Percentiles rank a stretch among this genome's conserved stretches.
Evolutionary conservation across 1,140 invertebrate genomes (phyloP).

Genomic region (Drosophila sp.): DNA sequence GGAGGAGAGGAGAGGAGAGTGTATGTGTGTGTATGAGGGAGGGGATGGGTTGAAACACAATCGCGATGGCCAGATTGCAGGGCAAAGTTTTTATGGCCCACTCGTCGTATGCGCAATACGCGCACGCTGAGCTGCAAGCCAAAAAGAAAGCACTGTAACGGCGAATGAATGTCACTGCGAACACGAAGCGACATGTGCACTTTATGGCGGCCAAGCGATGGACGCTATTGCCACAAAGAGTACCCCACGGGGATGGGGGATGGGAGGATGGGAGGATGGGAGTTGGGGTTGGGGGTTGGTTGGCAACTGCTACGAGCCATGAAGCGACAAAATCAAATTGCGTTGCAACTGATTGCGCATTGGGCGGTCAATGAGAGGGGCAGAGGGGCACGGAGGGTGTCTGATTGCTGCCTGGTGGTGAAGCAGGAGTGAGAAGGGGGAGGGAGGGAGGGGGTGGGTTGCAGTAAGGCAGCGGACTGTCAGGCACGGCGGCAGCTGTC

Average conservation of each 20-base stretch:
- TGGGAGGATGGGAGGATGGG: neutral
- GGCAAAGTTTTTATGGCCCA: conserved; percentile 69
- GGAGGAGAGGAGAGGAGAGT: neutral
- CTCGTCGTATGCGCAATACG: conserved; percentile 22
- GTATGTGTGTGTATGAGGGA: neutral
- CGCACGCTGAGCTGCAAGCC: conserved; percentile 11
- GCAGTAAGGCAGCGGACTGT: conserved; percentile 41
- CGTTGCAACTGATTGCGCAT: conserved; percentile 81
- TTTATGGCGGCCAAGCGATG: conserved; percentile 69
- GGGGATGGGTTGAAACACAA: conserved; percentile 58
- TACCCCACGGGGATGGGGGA: conserved; percentile 22
- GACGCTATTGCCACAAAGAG: conserved; percentile 50
- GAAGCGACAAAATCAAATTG: conserved; percentile 82
- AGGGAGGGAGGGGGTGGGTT: neutral
- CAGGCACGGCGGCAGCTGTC: conserved; percentile 79
- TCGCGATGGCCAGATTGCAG: conserved; percentile 64
- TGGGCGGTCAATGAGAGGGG: conserved; percentile 41
- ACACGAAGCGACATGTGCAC: conserved; percentile 83
- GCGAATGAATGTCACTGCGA: conserved; percentile 83
- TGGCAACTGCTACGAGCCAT: conserved; percentile 62
- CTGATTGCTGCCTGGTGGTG: neutral
- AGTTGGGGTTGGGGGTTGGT: neutral
- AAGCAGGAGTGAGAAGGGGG: neutral
- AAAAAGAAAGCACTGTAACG: conserved; percentile 72
- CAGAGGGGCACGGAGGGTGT: neutral